Percentiles rank a stretch among this genome's conserved stretches.
phyloP scores from a whole-genome alignment of 2,888 invertebrate genomes.

The Mechanitis mazaeus region DNA sequence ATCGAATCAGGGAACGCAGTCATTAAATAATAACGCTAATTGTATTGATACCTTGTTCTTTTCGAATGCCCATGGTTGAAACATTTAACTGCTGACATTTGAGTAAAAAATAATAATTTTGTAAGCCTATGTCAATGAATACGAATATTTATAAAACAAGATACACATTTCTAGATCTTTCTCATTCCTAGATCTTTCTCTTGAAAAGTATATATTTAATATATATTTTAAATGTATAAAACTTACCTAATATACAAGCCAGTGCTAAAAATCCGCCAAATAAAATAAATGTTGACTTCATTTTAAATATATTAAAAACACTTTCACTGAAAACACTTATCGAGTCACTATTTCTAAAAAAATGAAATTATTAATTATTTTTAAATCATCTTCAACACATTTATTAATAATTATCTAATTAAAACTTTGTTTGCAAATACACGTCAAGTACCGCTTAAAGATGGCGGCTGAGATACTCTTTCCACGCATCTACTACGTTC shows the following conservation, averaged over 20 bases:
- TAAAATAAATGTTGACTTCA: constrained; percentile 49
- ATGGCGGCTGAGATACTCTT: constrained; percentile 32
- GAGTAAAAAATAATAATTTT: not conserved
- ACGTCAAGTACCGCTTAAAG: constrained; percentile 35
- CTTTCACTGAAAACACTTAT: constrained; percentile 54
- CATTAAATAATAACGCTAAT: too few relatives aligned
- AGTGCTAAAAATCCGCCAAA: constrained; percentile 52
- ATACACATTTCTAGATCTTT: too few relatives aligned
- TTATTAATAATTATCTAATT: constrained; percentile 7
- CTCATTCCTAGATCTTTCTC: too few relatives aligned
- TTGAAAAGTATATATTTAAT: too few relatives aligned
- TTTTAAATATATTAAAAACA: constrained; percentile 51
- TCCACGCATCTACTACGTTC: constrained; percentile 52
- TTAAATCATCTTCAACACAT: constrained; percentile 17
- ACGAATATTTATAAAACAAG: too few relatives aligned
- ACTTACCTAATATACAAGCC: constrained; percentile 56
- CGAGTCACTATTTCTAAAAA: constrained; percentile 17
- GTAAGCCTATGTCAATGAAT: not conserved
- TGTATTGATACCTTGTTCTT: too few relatives aligned
- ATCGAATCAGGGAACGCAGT: too few relatives aligned
- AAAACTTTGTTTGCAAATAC: constrained; percentile 14
- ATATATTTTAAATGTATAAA: not conserved
- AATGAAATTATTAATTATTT: not conserved
- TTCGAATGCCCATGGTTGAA: too few relatives aligned
- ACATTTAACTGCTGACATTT: too few relatives aligned